phyloP scores from a whole-genome alignment of 2,113 vertebrate genomes.

The Gobio gobio region DNA sequence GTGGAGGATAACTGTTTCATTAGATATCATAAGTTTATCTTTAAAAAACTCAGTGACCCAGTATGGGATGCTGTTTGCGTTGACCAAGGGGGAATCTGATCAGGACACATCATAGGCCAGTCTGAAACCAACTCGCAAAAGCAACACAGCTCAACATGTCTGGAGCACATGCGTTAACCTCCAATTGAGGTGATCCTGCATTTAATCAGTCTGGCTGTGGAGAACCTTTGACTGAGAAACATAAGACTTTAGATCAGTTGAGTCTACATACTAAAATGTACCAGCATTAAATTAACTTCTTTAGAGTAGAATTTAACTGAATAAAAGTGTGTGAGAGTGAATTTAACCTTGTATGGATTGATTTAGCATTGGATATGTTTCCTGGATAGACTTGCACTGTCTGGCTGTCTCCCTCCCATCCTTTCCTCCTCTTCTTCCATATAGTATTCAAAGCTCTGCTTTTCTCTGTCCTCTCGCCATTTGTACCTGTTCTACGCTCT shows the following conservation, averaged over 20 bases:
- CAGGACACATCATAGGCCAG: neutral
- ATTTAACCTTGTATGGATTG: slow-evolving; percentile 36
- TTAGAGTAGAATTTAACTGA: slow-evolving; percentile 42
- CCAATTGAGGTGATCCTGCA: slow-evolving; percentile 26
- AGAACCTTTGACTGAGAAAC: slow-evolving; percentile 37
- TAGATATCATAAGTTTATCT: neutral
- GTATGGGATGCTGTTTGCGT: neutral
- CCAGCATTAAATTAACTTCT: slow-evolving; percentile 37
- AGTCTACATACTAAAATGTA: slow-evolving; percentile 41
- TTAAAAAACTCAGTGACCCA: neutral
- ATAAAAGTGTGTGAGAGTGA: slow-evolving; percentile 37
- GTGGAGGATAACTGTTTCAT: neutral
- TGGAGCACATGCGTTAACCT: slow-evolving; percentile 17
- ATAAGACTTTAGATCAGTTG: slow-evolving; percentile 35
- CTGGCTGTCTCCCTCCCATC: neutral
- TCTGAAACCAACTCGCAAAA: neutral
- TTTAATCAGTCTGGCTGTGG: slow-evolving; percentile 43
- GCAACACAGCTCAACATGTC: slow-evolving; percentile 20
- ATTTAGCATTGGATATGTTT: slow-evolving; percentile 7
- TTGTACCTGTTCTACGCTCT: slow-evolving; percentile 46
- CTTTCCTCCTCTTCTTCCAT: neutral
- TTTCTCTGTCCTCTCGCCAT: slow-evolving; percentile 1
- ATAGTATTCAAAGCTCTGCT: neutral
- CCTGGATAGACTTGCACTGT: slow-evolving; percentile 24
- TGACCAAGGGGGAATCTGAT: neutral